phyloP scores from a whole-genome alignment of 2,888 invertebrate genomes.

The Agapostemon virescens region DNA sequence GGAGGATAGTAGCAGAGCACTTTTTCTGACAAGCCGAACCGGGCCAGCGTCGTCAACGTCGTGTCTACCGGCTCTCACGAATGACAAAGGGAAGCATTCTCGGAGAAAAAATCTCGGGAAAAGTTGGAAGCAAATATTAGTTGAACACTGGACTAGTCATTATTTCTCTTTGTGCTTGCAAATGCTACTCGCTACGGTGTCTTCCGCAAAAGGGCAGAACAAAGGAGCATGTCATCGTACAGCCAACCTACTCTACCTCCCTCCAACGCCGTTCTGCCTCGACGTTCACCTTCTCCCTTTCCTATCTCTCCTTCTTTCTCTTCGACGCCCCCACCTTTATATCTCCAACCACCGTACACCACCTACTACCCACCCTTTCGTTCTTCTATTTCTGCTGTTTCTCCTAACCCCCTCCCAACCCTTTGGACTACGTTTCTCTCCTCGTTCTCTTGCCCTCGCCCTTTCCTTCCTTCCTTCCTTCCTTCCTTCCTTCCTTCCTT shows the following conservation, averaged over 20 bases:
- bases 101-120: conserved; percentile 68
- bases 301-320: conserved; percentile 33
- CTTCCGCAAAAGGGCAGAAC: conserved; percentile 73
- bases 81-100: conserved; percentile 67
- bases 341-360: conserved; percentile 45
- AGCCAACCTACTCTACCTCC: conserved; percentile 50
- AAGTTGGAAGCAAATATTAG: conserved; percentile 79
- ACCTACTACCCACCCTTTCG: conserved; percentile 46
- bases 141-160: conserved; percentile 79
- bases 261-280: conserved; percentile 26
- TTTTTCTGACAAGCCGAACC: conserved; percentile 60
- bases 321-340: conserved; percentile 45
- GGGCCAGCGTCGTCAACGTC: conserved; percentile 61
- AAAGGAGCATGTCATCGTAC: conserved; percentile 74
- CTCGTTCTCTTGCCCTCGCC: conserved; percentile 12
- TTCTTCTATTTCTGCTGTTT: conserved; percentile 46
- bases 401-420: neutral
- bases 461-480: neutral
- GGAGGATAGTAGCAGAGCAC: conserved; percentile 29
- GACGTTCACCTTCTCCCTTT: conserved; percentile 50
- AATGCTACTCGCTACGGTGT: conserved; percentile 71
- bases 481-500: conserved; percentile 7
- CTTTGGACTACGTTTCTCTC: conserved; percentile 23
- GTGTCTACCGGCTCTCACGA: conserved; percentile 56
- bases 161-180: conserved; percentile 75